Evolutionary conservation across 2,797 vertebrate species (phyloP).

Genomic region (Anguilla marmorata): DNA sequence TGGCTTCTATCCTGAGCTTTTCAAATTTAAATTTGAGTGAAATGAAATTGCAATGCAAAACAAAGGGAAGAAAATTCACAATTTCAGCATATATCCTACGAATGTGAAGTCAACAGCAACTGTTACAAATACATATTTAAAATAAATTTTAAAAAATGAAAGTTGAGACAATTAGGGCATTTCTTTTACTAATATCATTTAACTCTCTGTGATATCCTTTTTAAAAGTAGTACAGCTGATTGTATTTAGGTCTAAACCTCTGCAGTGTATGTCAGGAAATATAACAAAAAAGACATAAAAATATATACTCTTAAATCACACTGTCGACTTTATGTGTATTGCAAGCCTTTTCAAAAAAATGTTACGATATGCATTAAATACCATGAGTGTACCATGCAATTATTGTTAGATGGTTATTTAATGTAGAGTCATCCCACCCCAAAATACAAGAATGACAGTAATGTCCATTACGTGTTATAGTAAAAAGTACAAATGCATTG

Average conservation of each 20-base stretch:
- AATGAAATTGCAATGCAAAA: constrained; percentile 4
- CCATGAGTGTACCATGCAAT: constrained; percentile 34
- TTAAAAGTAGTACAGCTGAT: neutral
- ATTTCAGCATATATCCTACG: neutral
- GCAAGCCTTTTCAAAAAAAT: constrained; percentile 20
- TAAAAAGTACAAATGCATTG: constrained; percentile 29
- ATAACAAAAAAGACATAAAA: constrained; percentile 3
- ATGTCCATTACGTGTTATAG: constrained; percentile 20
- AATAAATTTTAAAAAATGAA: neutral
- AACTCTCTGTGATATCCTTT: neutral
- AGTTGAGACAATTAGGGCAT: neutral
- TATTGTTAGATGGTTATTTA: constrained; percentile 29
- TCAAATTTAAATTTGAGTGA: constrained; percentile 4
- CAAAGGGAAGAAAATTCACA: constrained; percentile 2
- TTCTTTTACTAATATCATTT: neutral
- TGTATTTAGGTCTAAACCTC: neutral
- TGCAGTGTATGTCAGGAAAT: constrained; percentile 17
- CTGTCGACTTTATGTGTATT: constrained; percentile 21
- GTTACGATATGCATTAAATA: constrained; percentile 27
- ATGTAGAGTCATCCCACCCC: neutral
- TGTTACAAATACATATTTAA: neutral
- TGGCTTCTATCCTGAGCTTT: constrained; percentile 29
- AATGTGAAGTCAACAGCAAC: neutral
- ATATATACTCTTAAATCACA: constrained; percentile 3
- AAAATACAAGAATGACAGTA: constrained; percentile 15